Conservation (phyloP, 1,140 invertebrate species). For the Drosophila sturtevanti region DNA sequence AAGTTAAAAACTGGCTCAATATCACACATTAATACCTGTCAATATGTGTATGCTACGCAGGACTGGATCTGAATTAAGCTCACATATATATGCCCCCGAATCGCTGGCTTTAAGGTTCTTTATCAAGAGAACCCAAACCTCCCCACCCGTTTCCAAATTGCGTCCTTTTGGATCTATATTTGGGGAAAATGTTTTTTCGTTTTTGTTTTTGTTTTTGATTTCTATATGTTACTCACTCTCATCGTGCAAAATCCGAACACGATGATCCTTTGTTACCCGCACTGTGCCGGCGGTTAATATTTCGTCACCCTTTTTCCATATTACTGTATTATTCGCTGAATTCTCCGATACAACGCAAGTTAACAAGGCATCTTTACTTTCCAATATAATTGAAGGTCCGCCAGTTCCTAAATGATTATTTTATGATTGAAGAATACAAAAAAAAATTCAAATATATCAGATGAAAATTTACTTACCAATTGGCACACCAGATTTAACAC, state of each 20-base stretch:
- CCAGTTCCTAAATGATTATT: conserved; percentile 66
- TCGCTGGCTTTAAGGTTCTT: conserved; percentile 87
- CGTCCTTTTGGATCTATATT: conserved; percentile 83
- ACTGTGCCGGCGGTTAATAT: conserved; percentile 90
- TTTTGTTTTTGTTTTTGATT: not conserved
- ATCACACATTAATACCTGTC: conserved; percentile 83
- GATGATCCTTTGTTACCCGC: conserved; percentile 88
- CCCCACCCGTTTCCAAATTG: conserved; percentile 85
- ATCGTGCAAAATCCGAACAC: conserved; percentile 89
- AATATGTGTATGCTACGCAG: conserved; percentile 90
- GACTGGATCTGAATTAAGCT: conserved; percentile 91
- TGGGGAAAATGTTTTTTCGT: too few relatives aligned
- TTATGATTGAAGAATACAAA: not conserved
- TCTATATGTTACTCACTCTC: conserved; percentile 83
- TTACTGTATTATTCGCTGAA: conserved; percentile 86
- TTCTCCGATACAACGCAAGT: conserved; percentile 90
- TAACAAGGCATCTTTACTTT: conserved; percentile 89
- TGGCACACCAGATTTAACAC: conserved; percentile 78
- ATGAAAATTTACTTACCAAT: conserved; percentile 72
- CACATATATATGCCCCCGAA: conserved; percentile 91
- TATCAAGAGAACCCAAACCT: conserved; percentile 93
- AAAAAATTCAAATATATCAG: not conserved
- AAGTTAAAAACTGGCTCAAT: too few relatives aligned
- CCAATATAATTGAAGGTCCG: conserved; percentile 83
- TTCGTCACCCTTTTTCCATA: conserved; percentile 88